phyloP scores from a whole-genome alignment of 2,113 vertebrate species.

The Rhagologus leucostigma region DNA sequence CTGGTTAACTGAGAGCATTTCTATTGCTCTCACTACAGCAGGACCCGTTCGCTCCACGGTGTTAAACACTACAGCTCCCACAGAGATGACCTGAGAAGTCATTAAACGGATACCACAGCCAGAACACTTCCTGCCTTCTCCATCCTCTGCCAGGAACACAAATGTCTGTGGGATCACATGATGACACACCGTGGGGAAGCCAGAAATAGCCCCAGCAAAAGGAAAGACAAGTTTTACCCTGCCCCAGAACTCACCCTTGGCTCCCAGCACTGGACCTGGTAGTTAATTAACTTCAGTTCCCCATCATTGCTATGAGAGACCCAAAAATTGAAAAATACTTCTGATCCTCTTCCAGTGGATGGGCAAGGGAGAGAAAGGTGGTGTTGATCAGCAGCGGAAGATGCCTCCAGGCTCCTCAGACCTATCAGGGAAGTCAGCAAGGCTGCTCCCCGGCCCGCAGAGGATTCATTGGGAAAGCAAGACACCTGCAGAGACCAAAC shows the following conservation, averaged over 20 bases:
- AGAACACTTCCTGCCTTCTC: background rate
- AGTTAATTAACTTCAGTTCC: background rate
- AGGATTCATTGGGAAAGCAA: background rate
- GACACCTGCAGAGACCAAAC: background rate
- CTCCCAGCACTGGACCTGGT: background rate
- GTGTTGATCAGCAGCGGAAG: background rate
- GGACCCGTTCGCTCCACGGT: background rate
- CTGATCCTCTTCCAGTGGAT: background rate
- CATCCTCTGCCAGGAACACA: background rate
- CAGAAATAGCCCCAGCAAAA: background rate
- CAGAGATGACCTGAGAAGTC: background rate
- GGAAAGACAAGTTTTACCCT: background rate
- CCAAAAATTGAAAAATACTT: background rate
- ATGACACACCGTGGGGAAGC: rapidly evolving
- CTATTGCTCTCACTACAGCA: background rate
- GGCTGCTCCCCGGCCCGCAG: background rate
- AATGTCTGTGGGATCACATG: background rate
- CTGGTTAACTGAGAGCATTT: background rate
- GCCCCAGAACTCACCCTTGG: rapidly evolving
- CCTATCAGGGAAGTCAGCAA: background rate
- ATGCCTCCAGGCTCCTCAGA: background rate
- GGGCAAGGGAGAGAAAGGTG: background rate
- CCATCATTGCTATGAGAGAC: background rate
- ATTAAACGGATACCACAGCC: background rate
- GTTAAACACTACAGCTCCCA: background rate